Conservation (phyloP, 2,113 vertebrate genomes). For the Pseudorectes ferrugineus region DNA sequence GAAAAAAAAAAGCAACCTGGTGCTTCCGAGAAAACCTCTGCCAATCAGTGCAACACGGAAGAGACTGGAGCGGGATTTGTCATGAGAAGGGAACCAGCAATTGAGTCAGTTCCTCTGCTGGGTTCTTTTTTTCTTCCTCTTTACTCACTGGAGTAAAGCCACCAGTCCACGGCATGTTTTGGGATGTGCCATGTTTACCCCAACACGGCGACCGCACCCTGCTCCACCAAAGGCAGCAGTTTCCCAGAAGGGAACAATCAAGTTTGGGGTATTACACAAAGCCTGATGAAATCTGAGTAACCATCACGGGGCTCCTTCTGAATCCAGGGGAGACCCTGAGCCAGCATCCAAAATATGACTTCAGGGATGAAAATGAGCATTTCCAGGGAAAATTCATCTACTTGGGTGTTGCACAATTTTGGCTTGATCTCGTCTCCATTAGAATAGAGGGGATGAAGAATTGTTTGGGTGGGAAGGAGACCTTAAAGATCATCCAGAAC, state of each 20-base stretch:
- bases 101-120: not conserved
- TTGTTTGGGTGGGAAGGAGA: not conserved
- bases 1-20: not conserved
- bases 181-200: fast-evolving
- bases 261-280: fast-evolving
- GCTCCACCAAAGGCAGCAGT: not conserved
- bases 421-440: fast-evolving
- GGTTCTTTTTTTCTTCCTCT: too few species aligned
- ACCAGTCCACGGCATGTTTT: fast-evolving
- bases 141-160: not conserved
- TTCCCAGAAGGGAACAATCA: not conserved
- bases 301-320: fast-evolving
- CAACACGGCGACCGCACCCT: not conserved
- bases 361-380: not conserved
- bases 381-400: not conserved
- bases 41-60: not conserved
- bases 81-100: not conserved
- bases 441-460: not conserved
- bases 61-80: not conserved
- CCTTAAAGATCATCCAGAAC: not conserved
- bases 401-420: fast-evolving
- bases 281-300: fast-evolving
- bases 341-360: not conserved
- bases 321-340: fast-evolving
- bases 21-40: not conserved